Evolutionary conservation across 2,888 invertebrate species (phyloP).

Genomic region (Agonum fuliginosum): DNA sequence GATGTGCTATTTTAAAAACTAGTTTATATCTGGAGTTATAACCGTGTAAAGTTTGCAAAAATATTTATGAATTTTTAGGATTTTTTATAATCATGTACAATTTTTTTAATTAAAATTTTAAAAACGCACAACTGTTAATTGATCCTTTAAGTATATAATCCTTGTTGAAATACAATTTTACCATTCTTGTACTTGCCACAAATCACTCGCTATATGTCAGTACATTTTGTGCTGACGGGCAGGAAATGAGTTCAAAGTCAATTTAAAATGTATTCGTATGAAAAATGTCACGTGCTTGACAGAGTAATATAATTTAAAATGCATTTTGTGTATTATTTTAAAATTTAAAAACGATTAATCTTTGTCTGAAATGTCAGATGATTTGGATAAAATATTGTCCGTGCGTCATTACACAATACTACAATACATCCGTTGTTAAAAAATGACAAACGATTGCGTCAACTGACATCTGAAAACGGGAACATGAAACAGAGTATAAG

Average conservation of each 20-base stretch:
- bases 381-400: slow-evolving; percentile 34
- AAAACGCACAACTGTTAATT: too few species aligned
- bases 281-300: background rate
- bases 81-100: too few species aligned
- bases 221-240: too few species aligned
- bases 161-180: too few species aligned
- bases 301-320: background rate
- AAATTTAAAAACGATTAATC: background rate
- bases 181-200: too few species aligned
- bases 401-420: slow-evolving; percentile 27
- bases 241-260: background rate
- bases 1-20: too few species aligned
- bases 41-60: too few species aligned
- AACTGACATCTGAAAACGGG: slow-evolving; percentile 1
- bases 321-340: slow-evolving; percentile 13
- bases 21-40: too few species aligned
- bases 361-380: background rate
- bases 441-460: slow-evolving; percentile 30
- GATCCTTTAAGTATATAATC: too few species aligned
- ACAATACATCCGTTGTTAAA: background rate
- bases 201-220: too few species aligned
- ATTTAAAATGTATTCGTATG: background rate
- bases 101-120: too few species aligned
- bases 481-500: background rate
- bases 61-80: too few species aligned